These are phyloP conservation scores for Noctilio leporinus DNA, from an alignment of 2,113 vertebrate species.

Conservation along the genomic window DNA sequence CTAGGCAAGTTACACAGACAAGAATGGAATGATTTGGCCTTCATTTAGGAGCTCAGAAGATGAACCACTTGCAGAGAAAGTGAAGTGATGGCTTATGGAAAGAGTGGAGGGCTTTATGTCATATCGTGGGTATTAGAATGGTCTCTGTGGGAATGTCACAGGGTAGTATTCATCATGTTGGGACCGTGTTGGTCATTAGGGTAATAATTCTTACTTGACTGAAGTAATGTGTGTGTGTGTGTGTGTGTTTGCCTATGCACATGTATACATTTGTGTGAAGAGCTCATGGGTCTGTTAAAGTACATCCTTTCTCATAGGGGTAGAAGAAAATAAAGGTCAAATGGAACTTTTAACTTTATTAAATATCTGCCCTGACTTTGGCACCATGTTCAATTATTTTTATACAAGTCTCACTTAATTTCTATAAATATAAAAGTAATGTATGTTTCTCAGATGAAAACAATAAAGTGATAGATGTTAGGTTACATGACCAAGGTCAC, in stretches of 20 bases:
- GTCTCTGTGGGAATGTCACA: neutral
- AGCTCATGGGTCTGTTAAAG: neutral
- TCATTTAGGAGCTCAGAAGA: neutral
- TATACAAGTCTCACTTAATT: neutral
- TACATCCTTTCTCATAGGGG: neutral
- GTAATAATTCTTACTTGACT: neutral
- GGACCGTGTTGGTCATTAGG: neutral
- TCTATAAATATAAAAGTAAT: neutral
- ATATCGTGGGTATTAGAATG: neutral
- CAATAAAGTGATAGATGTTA: neutral
- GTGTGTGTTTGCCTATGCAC: neutral
- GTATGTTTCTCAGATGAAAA: neutral
- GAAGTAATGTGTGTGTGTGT: neutral
- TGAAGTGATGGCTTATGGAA: neutral
- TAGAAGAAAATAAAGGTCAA: neutral
- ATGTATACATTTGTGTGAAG: neutral
- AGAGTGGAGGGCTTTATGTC: neutral
- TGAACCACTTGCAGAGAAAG: neutral
- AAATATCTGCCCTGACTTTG: neutral
- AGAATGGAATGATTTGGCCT: neutral
- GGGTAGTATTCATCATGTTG: neutral
- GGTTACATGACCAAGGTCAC: neutral
- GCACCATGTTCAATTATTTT: neutral
- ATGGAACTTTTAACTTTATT: neutral
- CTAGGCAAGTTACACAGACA: neutral